Evolutionary conservation across 2,888 invertebrate species (phyloP).

Genomic region (Fissipunctia ypsillon): DNA sequence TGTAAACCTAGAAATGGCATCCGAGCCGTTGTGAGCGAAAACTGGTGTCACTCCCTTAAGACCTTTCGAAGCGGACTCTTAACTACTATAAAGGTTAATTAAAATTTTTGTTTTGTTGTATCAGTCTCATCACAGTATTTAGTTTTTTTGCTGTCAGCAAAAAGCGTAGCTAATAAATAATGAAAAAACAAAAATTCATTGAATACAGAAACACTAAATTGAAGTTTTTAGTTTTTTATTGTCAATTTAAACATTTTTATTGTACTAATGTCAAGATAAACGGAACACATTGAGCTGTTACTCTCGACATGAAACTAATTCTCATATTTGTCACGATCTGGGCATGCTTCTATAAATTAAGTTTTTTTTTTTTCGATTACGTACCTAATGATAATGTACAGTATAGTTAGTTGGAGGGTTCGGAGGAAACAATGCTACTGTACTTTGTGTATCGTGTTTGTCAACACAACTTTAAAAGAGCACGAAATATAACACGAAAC

Average conservation of each 20-base stretch:
- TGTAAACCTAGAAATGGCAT: conserved; percentile 69
- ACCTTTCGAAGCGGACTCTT: conserved; percentile 26
- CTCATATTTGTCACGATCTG: conserved; percentile 22
- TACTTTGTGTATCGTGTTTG: conserved; percentile 9
- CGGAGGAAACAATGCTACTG: not conserved
- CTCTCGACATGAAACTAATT: conserved; percentile 20
- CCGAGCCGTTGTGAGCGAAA: conserved; percentile 53
- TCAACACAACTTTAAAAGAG: conserved; percentile 1
- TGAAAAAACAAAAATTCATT: conserved; percentile 19
- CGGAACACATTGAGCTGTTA: conserved; percentile 38
- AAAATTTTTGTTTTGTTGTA: conserved; percentile 52
- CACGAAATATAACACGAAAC: not conserved
- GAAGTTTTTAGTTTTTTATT: conserved; percentile 24
- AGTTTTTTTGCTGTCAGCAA: conserved; percentile 38
- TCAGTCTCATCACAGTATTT: conserved; percentile 41
- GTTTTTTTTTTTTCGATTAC: conserved; percentile 13
- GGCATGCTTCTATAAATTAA: not conserved
- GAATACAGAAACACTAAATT: conserved; percentile 22
- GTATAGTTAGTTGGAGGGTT: not conserved
- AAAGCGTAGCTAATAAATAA: conserved; percentile 33
- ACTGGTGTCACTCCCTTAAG: conserved; percentile 60
- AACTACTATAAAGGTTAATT: conserved; percentile 58
- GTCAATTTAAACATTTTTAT: conserved; percentile 5
- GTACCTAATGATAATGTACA: not conserved
- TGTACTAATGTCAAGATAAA: conserved; percentile 2